Percentiles rank a stretch among this genome's conserved stretches.
Evolutionary conservation across 2,113 vertebrate genomes (phyloP).

Genomic region (Blennius ocellaris): DNA sequence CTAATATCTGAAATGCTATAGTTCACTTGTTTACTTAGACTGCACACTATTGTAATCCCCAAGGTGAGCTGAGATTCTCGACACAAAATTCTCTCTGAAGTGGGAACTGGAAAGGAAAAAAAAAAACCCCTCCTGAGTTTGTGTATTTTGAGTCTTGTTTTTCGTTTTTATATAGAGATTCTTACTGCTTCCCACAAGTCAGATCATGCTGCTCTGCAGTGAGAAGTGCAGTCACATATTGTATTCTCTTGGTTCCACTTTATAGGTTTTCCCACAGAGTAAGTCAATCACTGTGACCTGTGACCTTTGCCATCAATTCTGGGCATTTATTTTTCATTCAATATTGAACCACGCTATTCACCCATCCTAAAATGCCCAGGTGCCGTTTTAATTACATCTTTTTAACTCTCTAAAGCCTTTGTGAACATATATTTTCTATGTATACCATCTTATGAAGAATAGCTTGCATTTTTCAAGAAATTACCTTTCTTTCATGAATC

Average conservation of each 20-base stretch:
- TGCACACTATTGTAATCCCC: slow-evolving; percentile 56
- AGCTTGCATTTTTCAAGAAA: slow-evolving; percentile 20
- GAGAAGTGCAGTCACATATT: slow-evolving; percentile 33
- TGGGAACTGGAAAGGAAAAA: slow-evolving; percentile 40
- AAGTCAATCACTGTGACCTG: slow-evolving; percentile 37
- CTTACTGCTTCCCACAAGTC: slow-evolving; percentile 18
- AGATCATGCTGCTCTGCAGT: slow-evolving; percentile 19
- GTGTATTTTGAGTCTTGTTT: slow-evolving; percentile 41
- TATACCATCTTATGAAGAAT: neutral
- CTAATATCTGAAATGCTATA: slow-evolving; percentile 33
- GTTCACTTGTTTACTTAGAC: slow-evolving; percentile 57
- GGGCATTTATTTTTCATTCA: no score
- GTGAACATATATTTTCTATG: slow-evolving; percentile 2
- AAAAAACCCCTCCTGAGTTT: slow-evolving; percentile 4
- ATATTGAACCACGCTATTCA: no score
- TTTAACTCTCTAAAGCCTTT: neutral
- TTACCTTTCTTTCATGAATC: slow-evolving; percentile 43
- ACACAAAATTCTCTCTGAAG: slow-evolving; percentile 54
- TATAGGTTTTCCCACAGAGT: slow-evolving; percentile 37
- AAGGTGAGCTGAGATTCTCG: slow-evolving; percentile 50
- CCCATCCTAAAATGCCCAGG: no score
- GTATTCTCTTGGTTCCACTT: slow-evolving; percentile 30
- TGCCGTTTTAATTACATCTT: neutral
- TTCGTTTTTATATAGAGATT: slow-evolving; percentile 32
- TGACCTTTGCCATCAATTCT: slow-evolving; percentile 38